Evolutionary conservation across 1,140 invertebrate genomes (phyloP), one percentile per base, ranked within the genome.

Genomic region (Mamestra configurata): DNA sequence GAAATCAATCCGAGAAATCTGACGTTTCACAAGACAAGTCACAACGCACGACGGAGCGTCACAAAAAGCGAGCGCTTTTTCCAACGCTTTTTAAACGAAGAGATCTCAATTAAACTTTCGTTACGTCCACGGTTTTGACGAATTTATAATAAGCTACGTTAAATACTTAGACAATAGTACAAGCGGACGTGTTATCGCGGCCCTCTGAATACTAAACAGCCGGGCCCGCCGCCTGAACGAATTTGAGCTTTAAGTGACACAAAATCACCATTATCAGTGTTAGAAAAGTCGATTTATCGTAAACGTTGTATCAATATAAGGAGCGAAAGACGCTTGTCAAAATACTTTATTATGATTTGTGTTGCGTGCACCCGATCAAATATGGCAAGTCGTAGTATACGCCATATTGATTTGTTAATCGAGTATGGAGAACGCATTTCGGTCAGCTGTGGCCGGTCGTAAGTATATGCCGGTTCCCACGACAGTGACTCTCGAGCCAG

Each of bases 371-470:
- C 70, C 75, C 80, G 88, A 88, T 91, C 90, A 89, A 89, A 92
- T 91, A 92, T 90, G 86, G 90, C 88, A 61, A 81, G 85, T 86
- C 83, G 88, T 90, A 89, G 85, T 91, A 89, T 84, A 90, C 84
- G 71, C 64, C 76, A 89, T 94, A 94, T 95, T 93, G 94, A 95
- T 95, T 95, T 95, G 94, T 94, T 95, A 95, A 95, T 95, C 93
- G 92, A 90, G 92, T 95, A 95, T 94, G 92, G 94, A 92, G 93
- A 93, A 89, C 93, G 92, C 93, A 95, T 94, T 94, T 95, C 90
- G 93, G 92, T 92, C 93, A 94, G 93, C 93, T 94, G 93, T 90
- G 89, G 90, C 87, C 86, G 88, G 79, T 79, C 79, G 86, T 91
- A 91, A 92, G 89, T 89, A 87, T 91, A 92, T 92, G 93, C 90